Evolutionary conservation across 2,113 vertebrate species (phyloP).

Genomic region (Mellivora capensis): DNA sequence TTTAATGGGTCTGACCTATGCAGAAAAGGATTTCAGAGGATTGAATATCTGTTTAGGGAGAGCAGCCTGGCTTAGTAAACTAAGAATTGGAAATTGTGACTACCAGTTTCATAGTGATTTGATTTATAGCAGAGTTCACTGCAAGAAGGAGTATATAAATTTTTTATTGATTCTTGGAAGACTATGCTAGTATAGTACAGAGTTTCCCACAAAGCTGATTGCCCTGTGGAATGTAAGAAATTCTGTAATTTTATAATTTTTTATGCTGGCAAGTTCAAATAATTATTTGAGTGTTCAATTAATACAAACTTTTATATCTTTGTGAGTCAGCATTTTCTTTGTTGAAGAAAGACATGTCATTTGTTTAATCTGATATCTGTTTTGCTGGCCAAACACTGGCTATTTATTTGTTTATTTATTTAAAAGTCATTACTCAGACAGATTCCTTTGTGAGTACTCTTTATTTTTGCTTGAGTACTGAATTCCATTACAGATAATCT

Average conservation of each 20-base stretch:
- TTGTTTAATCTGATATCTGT: not conserved
- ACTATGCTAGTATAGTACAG: not conserved
- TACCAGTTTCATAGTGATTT: not conserved
- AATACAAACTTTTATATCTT: not conserved
- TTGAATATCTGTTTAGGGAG: not conserved
- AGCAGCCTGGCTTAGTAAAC: not conserved
- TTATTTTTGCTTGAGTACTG: slow-evolving; percentile 43
- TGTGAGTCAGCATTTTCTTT: not conserved
- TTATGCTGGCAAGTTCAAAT: not conserved
- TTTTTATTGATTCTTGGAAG: not conserved
- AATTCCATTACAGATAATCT: slow-evolving; percentile 57
- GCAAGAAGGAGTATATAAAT: not conserved
- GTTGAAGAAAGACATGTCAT: not conserved
- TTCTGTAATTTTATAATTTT: not conserved
- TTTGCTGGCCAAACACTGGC: not conserved
- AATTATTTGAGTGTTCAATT: not conserved
- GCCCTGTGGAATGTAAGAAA: not conserved
- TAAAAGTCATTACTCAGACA: not conserved
- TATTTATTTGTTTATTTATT: slow-evolving; percentile 25
- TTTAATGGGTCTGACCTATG: not conserved
- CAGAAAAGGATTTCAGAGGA: not conserved
- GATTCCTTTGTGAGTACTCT: not conserved
- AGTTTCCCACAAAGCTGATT: not conserved
- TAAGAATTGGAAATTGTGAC: not conserved
- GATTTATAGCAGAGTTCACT: not conserved